Base-by-base conservation (phyloP, 2,888 invertebrate genomes). In the Clostera curtula region DNA sequence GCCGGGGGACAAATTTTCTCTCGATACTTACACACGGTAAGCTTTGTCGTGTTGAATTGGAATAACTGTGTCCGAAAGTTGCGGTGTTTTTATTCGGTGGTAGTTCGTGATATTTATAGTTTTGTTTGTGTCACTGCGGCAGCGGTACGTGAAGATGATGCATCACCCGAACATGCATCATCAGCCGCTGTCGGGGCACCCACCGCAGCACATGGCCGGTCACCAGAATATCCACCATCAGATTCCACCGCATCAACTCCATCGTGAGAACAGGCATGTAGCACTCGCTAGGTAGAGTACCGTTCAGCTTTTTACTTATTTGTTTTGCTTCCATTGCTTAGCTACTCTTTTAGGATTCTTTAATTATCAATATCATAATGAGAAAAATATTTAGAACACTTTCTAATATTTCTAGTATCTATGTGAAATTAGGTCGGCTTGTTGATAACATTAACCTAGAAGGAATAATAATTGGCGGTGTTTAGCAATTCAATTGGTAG, bases 221-320 rank as follows among this genome's bases (percentile, higher is more conserved):
- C 82, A 79, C 58, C 80, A 80, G 50, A 71, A 66, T 17, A 70
- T 82, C 14, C 89, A 89, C 71, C 89, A 89, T 70, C 87, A 87
- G 60, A 84, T 88, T 69, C 86, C 88, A 63, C 88, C 88, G 56
- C 88, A 88, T 70, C 87, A 88, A 56, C 85, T 89, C 73, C 88
- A 88, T 59, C 74, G 89, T 67, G 89, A 89, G 82, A 82, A 80
- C 77, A 83, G 83, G 82, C 82, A 82, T 76, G 83, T 82, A 74
- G 71, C 80, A 53, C 48, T 82, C 36, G 76, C 79, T 77, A 82
- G 82, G 83, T 82, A 49, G 44, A 50, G 51, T 49, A 77, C 69
- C 65, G 63, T 70, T 57, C 64, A 49, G 70, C 68, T 76, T 76
- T 60, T 53, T 62, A 51, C 57, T 44, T 60, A 55, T 47, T 54